Evolutionary conservation across 1,140 invertebrate genomes (phyloP).

Genomic region (Pissodes strobi): DNA sequence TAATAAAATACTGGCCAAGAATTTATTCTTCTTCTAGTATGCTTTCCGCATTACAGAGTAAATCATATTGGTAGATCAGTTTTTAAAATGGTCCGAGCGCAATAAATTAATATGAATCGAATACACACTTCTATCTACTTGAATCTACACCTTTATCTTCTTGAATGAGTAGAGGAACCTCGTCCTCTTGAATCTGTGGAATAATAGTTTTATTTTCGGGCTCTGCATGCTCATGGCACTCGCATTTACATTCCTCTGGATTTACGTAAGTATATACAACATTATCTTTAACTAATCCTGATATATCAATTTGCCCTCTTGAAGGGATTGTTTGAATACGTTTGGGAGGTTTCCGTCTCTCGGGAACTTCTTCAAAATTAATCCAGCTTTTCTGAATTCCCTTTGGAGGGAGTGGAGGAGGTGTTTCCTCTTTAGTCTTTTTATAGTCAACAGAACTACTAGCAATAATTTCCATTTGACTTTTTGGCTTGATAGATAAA

Average conservation of each 20-base stretch:
- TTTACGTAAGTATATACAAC: constrained; percentile 76
- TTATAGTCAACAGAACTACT: constrained; percentile 53
- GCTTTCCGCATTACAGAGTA: no score
- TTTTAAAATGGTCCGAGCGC: no score
- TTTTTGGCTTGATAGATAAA: constrained; percentile 38
- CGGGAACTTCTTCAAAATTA: constrained; percentile 83
- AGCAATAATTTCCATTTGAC: constrained; percentile 54
- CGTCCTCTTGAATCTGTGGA: constrained; percentile 44
- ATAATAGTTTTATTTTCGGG: constrained; percentile 17
- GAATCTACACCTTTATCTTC: constrained; percentile 33
- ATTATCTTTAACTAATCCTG: constrained; percentile 51
- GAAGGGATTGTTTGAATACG: constrained; percentile 77
- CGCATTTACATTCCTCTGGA: constrained; percentile 81
- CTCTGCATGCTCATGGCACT: constrained; percentile 70
- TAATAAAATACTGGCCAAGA: no score
- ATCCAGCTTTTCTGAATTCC: constrained; percentile 69
- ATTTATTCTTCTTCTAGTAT: no score
- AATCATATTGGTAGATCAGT: no score
- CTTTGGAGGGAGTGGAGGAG: constrained; percentile 60
- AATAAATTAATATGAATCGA: no score
- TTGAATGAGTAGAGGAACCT: constrained; percentile 44
- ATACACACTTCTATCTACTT: constrained; percentile 17
- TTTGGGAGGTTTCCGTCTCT: constrained; percentile 75
- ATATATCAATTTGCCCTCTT: constrained; percentile 52
- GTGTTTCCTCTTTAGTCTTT: constrained; percentile 56